Conservation (phyloP, 2,888 invertebrate species). For the Orthonevra nobilis region DNA sequence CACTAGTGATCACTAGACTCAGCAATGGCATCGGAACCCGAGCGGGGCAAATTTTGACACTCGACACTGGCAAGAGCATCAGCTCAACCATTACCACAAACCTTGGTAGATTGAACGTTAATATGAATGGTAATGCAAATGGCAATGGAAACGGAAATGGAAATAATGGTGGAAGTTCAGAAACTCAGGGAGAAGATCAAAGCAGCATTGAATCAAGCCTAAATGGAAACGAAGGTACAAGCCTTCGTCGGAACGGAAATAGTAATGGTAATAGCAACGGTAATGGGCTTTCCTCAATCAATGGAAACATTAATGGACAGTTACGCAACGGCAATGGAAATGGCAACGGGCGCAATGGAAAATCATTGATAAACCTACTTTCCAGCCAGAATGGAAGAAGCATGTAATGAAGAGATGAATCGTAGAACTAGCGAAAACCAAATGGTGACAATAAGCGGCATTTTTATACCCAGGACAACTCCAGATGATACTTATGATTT, state of each 20-base stretch:
- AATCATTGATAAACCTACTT: constrained; percentile 4
- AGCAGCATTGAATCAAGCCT: constrained; percentile 10
- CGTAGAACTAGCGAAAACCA: background rate
- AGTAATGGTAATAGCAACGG: constrained; percentile 20
- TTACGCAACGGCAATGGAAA: constrained; percentile 55
- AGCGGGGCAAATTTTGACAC: constrained; percentile 46
- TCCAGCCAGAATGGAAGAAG: constrained; percentile 37
- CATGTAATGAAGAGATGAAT: background rate
- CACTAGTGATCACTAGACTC: constrained; percentile 72
- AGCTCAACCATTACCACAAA: constrained; percentile 45
- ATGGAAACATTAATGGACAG: constrained; percentile 24
- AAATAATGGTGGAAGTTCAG: constrained; percentile 21
- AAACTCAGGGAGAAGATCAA: background rate
- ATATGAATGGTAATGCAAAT: constrained; percentile 13
- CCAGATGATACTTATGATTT: constrained; percentile 51
- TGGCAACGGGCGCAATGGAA: constrained; percentile 52
- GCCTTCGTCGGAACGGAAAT: constrained; percentile 19
- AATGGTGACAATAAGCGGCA: constrained; percentile 29
- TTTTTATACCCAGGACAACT: constrained; percentile 43
- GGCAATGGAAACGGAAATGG: constrained; percentile 48
- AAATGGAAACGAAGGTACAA: constrained; percentile 27
- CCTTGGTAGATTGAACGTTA: background rate
- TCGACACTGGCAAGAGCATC: constrained; percentile 52
- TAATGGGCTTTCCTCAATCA: constrained; percentile 4
- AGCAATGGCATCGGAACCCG: constrained; percentile 50